Percentiles rank a stretch among this genome's conserved stretches.
Conservation (phyloP, 2,888 invertebrate species). For the Noctua janthina region DNA sequence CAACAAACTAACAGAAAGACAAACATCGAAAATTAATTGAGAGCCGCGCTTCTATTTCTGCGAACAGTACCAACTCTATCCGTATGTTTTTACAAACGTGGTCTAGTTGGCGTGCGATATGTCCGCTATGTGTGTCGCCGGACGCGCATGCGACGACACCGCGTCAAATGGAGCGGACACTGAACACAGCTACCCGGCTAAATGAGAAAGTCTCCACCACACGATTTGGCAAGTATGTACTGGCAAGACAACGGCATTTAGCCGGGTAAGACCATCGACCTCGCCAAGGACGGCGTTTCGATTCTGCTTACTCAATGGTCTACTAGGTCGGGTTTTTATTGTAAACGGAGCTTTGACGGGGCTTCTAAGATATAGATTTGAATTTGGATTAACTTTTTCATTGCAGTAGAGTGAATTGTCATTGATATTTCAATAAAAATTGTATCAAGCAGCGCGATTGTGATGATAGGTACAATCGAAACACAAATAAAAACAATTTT, state of each 20-base stretch:
- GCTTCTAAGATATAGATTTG: conserved; percentile 43
- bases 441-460: not conserved
- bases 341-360: conserved; percentile 76
- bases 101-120: conserved; percentile 89
- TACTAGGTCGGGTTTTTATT: conserved; percentile 84
- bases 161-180: conserved; percentile 89
- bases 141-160: conserved; percentile 82
- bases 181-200: conserved; percentile 73
- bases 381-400: conserved; percentile 59
- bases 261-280: conserved; percentile 79
- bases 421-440: not conserved
- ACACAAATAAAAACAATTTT: conserved; percentile 14
- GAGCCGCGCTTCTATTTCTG: conserved; percentile 62
- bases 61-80: conserved; percentile 72
- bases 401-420: conserved; percentile 6
- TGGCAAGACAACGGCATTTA: conserved; percentile 53
- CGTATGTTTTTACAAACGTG: conserved; percentile 86
- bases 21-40: conserved; percentile 67
- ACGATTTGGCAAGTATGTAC: conserved; percentile 18
- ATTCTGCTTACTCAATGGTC: conserved; percentile 85
- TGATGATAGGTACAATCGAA: conserved; percentile 1
- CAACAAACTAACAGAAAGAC: conserved; percentile 24
- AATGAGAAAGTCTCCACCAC: conserved; percentile 73
- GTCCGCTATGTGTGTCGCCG: conserved; percentile 88
- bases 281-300: conserved; percentile 87